Conservation (phyloP, 1,140 invertebrate species). For the Zaprionus davidi region DNA sequence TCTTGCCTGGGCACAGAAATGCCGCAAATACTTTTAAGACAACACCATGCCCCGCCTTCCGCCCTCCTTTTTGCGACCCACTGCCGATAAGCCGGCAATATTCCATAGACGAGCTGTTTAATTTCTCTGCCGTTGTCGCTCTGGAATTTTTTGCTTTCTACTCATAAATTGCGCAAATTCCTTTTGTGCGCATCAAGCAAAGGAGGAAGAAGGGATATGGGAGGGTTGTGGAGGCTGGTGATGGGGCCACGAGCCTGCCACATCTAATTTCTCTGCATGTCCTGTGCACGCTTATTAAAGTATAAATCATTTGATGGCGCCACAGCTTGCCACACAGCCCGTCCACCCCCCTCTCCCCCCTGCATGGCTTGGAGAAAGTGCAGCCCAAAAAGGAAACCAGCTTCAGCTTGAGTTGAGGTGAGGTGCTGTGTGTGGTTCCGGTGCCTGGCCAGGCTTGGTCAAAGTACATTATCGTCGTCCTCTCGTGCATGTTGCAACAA, state of each 20-base stretch:
- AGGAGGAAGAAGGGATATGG: neutral
- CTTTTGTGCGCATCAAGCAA: constrained; percentile 65
- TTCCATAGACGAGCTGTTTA: constrained; percentile 60
- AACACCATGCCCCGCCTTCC: neutral
- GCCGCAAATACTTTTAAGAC: constrained; percentile 63
- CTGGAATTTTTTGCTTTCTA: constrained; percentile 62
- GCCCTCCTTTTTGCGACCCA: neutral
- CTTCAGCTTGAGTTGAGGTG: constrained; percentile 24
- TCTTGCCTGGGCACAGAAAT: constrained; percentile 60
- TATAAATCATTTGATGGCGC: constrained; percentile 69
- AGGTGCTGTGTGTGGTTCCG: neutral
- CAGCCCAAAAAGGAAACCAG: constrained; percentile 24
- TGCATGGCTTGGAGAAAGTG: constrained; percentile 6
- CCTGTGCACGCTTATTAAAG: constrained; percentile 75
- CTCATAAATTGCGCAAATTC: constrained; percentile 81
- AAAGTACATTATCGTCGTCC: constrained; percentile 75
- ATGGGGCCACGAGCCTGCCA: constrained; percentile 22
- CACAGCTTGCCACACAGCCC: neutral
- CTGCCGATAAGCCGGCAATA: constrained; percentile 46
- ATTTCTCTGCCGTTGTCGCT: constrained; percentile 62
- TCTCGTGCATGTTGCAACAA: constrained; percentile 71
- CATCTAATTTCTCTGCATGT: constrained; percentile 77
- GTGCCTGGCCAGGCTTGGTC: constrained; percentile 36
- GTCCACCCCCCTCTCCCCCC: neutral
- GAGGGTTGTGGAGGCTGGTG: neutral